phyloP scores from a whole-genome alignment of 2,113 vertebrate genomes.

The Jacana jacana region DNA sequence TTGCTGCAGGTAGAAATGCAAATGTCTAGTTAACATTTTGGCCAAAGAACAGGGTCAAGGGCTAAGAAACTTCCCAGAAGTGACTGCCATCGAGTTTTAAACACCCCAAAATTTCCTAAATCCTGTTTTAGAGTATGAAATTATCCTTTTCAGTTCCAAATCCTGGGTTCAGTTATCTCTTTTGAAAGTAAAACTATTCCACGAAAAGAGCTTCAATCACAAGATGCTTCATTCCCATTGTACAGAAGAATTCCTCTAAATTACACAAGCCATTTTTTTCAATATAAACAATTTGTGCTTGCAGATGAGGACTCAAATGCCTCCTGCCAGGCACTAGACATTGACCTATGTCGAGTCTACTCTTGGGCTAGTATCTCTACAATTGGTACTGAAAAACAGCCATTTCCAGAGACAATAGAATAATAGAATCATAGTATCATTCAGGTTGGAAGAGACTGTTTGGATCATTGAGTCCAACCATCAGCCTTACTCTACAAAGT shows the following conservation, averaged over 20 bases:
- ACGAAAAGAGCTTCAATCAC: not conserved
- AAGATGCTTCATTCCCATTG: not conserved
- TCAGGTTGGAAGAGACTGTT: no score
- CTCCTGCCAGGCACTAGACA: not conserved
- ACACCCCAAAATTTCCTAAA: rapidly evolving
- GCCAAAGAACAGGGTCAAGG: not conserved
- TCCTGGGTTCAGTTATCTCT: not conserved
- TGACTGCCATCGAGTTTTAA: not conserved
- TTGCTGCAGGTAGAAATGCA: not conserved
- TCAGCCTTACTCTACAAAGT: no score
- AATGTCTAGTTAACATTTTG: not conserved
- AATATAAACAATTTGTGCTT: not conserved
- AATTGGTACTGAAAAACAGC: not conserved
- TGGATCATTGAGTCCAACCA: no score
- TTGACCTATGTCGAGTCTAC: not conserved
- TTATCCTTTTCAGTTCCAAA: not conserved
- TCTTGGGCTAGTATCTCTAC: not conserved
- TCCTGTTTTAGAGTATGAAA: not conserved
- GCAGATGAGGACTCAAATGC: not conserved
- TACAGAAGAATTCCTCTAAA: not conserved
- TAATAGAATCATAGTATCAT: no score
- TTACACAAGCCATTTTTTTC: not conserved
- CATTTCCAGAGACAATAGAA: not conserved
- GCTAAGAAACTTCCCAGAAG: not conserved
- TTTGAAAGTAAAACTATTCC: not conserved